Evolutionary conservation across 1,140 invertebrate genomes (phyloP).

Genomic region (Sycobia sp.): DNA sequence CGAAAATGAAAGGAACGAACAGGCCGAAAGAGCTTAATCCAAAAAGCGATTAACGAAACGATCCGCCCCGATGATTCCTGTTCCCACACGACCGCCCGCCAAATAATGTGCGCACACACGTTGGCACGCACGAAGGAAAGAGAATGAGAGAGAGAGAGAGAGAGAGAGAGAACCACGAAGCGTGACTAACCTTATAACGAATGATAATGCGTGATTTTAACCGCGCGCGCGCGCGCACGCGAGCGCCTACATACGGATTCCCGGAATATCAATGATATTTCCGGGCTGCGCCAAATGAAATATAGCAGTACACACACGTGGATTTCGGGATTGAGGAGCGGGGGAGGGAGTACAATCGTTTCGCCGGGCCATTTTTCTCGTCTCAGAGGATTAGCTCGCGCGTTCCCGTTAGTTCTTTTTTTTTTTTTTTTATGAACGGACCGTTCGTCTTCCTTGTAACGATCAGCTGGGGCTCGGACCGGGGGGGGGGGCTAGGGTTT

Average conservation of each 20-base stretch:
- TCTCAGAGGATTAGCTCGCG: constrained; percentile 3
- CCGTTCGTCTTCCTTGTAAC: too few relatives aligned
- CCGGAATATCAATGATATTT: constrained; percentile 21
- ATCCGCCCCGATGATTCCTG: constrained; percentile 18
- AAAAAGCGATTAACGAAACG: constrained; percentile 25
- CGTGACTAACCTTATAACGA: constrained; percentile 42
- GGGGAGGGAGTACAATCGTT: background rate
- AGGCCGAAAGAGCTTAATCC: background rate
- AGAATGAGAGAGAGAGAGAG: too few relatives aligned
- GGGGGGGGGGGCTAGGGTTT: too few relatives aligned
- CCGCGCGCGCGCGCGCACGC: background rate
- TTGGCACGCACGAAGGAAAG: too few relatives aligned
- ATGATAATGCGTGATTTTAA: constrained; percentile 40
- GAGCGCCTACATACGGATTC: too few relatives aligned
- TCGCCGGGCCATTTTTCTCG: background rate
- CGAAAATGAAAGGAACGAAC: background rate
- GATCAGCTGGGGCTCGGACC: too few relatives aligned
- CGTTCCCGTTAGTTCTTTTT: too few relatives aligned
- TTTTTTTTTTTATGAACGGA: too few relatives aligned
- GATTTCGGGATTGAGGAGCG: too few relatives aligned
- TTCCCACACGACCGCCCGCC: background rate
- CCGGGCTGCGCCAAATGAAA: constrained; percentile 22
- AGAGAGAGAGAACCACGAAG: constrained; percentile 35
- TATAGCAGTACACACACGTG: constrained; percentile 7
- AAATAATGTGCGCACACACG: constrained; percentile 31